Evolutionary conservation across 2,888 invertebrate species (phyloP).

Genomic region (Idaea dimidiata): DNA sequence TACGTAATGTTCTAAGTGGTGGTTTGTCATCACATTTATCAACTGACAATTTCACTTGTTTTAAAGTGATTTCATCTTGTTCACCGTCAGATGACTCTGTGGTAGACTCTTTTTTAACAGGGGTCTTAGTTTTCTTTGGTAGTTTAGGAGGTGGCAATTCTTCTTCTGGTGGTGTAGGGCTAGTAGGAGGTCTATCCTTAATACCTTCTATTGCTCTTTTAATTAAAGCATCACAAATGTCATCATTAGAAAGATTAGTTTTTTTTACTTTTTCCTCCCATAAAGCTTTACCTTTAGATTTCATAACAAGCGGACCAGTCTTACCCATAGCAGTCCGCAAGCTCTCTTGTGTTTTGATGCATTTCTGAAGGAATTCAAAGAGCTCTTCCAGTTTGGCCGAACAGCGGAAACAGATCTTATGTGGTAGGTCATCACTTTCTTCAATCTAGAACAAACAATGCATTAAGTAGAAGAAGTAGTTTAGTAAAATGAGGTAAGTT

Average conservation of each 20-base stretch:
- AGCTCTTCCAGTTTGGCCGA: constrained; percentile 76
- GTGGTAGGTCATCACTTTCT: constrained; percentile 75
- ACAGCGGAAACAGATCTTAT: constrained; percentile 76
- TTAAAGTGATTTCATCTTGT: constrained; percentile 33
- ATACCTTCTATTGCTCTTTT: constrained; percentile 73
- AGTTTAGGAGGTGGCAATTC: constrained; percentile 19
- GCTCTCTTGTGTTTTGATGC: constrained; percentile 66
- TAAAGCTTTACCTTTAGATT: constrained; percentile 52
- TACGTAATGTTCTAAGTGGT: constrained; percentile 19
- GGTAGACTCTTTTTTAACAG: constrained; percentile 20
- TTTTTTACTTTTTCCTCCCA: constrained; percentile 71
- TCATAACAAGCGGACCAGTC: constrained; percentile 40
- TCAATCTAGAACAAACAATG: constrained; percentile 48
- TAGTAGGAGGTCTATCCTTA: constrained; percentile 47
- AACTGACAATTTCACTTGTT: constrained; percentile 33
- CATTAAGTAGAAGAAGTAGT: not conserved
- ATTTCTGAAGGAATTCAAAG: constrained; percentile 71
- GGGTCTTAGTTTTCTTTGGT: constrained; percentile 23
- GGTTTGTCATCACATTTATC: constrained; percentile 33
- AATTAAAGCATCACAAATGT: constrained; percentile 71
- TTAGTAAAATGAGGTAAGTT: not conserved
- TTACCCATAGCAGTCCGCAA: constrained; percentile 53
- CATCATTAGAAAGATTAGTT: constrained; percentile 71
- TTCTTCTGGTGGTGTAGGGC: constrained; percentile 22
- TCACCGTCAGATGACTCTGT: constrained; percentile 11